phyloP scores from a whole-genome alignment of 2,888 invertebrate species.

The Cerceris rybyensis region DNA sequence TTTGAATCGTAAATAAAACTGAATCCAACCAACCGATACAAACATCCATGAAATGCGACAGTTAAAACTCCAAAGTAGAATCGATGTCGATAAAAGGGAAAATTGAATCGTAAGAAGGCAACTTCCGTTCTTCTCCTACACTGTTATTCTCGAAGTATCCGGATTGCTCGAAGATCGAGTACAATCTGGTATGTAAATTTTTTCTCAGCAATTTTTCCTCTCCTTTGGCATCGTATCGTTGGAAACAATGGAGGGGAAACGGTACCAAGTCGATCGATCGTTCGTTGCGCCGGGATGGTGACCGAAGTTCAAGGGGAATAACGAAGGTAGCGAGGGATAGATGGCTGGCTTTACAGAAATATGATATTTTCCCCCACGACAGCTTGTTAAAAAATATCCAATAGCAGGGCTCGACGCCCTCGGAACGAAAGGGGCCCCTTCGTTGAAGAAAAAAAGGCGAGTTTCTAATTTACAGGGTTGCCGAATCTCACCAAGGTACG shows the following conservation, averaged over 20 bases:
- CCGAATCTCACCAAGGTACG: conserved; percentile 2
- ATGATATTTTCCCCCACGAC: conserved; percentile 71
- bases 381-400: conserved; percentile 77
- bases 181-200: conserved; percentile 70
- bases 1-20: too few species aligned
- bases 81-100: too few species aligned
- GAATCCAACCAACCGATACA: too few species aligned
- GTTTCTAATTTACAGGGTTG: conserved; percentile 49
- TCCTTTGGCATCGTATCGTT: conserved; percentile 61
- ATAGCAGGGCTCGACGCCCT: conserved; percentile 61
- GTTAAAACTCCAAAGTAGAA: too few species aligned
- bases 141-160: too few species aligned
- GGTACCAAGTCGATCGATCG: conserved; percentile 75
- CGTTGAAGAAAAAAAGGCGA: conserved; percentile 14
- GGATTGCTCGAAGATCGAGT: too few species aligned
- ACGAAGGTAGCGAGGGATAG: conserved; percentile 8
- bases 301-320: conserved; percentile 64
- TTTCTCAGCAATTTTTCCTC: conserved; percentile 54
- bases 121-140: too few species aligned
- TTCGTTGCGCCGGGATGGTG: conserved; percentile 63
- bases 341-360: conserved; percentile 73
- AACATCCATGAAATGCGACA: too few species aligned
- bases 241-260: conserved; percentile 74
- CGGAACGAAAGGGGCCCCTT: conserved; percentile 49
- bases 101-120: too few species aligned